Base-by-base conservation (phyloP, 2,113 vertebrate genomes). In the Gorsachius goisagi region DNA sequence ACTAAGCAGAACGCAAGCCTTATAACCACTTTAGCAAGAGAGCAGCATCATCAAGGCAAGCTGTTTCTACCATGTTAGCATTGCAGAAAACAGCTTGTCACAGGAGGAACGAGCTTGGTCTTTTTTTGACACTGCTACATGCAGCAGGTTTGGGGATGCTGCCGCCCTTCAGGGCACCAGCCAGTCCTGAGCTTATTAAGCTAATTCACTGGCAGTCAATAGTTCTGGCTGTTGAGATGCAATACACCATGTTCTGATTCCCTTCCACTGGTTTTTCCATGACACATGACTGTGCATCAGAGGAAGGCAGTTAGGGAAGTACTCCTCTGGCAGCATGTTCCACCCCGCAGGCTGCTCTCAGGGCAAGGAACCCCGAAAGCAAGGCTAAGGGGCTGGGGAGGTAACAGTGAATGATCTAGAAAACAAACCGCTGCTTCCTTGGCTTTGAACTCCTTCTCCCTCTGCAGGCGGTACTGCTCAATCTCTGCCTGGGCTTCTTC, bases 401-500 rank as follows among this genome's bases (percentile, higher is more conserved):
- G 47, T 4, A 15, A 80, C 22, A 52, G 33, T 1, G 49, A 88
- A 49, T 6, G 33, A 53, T 45, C 15, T n/a, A 75, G 80, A 15
- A 74, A 76, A 96, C 98, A 97, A 93, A 99, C 99, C 44, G 99
- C 99, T 19, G 99, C 99, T 95, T 99, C 99, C 92, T 99, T 99
- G 90, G 99, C 99, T 97, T 99, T 99, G 97, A 99, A 99, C 86
- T 99, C 99, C 83, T 99, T 99, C 95, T 99, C 99, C 39, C 99
- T 98, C 97, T 99, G 99, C 75, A 99, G 97, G 24, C 99, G 99
- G 80, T 99, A 99, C 93, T 99, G 99, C 76, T 99, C 99, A 20
- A 99, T 99, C 97, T 99, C 99, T 1, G 99, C 99, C 97, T 99
- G 99, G 5, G 99, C 99, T 77, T 99, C 99, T 95, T 99, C 99